These are phyloP conservation scores for Drosophila nebulosa DNA, from an alignment of 1,140 invertebrate genomes.

Conservation along the genomic window DNA sequence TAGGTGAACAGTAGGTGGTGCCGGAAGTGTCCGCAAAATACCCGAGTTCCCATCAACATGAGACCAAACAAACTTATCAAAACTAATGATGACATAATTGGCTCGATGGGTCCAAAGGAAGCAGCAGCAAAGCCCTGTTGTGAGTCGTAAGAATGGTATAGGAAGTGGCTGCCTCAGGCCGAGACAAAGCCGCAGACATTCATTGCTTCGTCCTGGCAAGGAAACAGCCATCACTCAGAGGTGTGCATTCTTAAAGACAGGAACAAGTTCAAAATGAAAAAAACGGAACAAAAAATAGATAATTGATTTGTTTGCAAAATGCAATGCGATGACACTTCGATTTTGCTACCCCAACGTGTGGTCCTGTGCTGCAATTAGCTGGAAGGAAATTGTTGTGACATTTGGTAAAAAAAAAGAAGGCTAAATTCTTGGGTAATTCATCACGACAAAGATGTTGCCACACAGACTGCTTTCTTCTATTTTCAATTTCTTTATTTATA, in stretches of 20 bases:
- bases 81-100: conserved; percentile 79
- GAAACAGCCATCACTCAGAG: conserved; percentile 68
- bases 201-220: conserved; percentile 36
- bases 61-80: conserved; percentile 58
- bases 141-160: conserved; percentile 31
- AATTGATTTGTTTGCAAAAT: conserved; percentile 77
- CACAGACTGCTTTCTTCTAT: conserved; percentile 48
- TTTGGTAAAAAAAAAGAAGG: conserved; percentile 42
- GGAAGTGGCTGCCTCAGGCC: conserved; percentile 53
- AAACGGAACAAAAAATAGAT: conserved; percentile 31
- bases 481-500: conserved; percentile 17
- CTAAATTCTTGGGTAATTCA: conserved; percentile 53
- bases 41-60: conserved; percentile 61
- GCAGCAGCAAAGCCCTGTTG: neutral
- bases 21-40: conserved; percentile 52
- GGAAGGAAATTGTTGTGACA: conserved; percentile 67
- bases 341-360: conserved; percentile 55
- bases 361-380: conserved; percentile 54
- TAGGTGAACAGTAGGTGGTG: conserved; percentile 68
- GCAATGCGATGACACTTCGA: conserved; percentile 68
- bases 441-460: conserved; percentile 43
- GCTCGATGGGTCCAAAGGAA: conserved; percentile 43
- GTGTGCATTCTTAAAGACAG: conserved; percentile 24
- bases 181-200: conserved; percentile 50
- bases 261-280: conserved; percentile 31